Evolutionary conservation across 2,113 vertebrate species (phyloP).

Genomic region (Cephalopholis sonnerati): DNA sequence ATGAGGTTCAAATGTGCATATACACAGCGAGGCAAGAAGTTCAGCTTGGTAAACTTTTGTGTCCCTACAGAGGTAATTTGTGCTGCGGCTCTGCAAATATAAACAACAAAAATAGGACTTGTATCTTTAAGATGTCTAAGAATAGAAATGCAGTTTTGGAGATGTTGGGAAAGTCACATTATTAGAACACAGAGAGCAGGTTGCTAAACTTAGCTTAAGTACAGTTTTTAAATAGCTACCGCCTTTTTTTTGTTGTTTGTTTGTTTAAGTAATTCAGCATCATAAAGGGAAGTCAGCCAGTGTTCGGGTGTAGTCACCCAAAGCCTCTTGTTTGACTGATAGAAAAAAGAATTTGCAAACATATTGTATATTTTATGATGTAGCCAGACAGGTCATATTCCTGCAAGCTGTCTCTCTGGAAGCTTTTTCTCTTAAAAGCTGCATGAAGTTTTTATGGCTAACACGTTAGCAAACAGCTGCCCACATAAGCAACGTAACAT

Average conservation of each 20-base stretch:
- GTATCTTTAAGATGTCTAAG: neutral
- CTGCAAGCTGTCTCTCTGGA: neutral
- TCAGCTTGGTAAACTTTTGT: conserved; percentile 32
- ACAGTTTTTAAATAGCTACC: neutral
- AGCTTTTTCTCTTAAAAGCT: neutral
- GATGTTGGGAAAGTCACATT: neutral
- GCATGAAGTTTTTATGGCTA: neutral
- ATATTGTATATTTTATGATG: conserved; percentile 2
- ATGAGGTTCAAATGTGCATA: conserved; percentile 44
- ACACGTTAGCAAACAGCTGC: neutral
- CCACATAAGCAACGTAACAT: neutral
- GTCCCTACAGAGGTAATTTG: conserved; percentile 23
- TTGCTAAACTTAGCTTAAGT: neutral
- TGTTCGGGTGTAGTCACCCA: neutral
- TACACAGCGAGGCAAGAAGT: conserved; percentile 23
- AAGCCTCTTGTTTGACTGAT: neutral
- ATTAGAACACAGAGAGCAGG: neutral
- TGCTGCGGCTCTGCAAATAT: neutral
- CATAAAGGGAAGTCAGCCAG: neutral
- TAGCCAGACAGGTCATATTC: neutral
- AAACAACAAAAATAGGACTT: conserved; percentile 7
- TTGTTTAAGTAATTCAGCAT: neutral
- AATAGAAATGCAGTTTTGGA: conserved; percentile 11
- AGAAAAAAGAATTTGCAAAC: neutral
- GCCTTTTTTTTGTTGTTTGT: neutral